Percentiles rank a stretch among this genome's conserved stretches.
phyloP scores from a whole-genome alignment of 2,888 invertebrate species.

The Cosmorhoe ocellata region DNA sequence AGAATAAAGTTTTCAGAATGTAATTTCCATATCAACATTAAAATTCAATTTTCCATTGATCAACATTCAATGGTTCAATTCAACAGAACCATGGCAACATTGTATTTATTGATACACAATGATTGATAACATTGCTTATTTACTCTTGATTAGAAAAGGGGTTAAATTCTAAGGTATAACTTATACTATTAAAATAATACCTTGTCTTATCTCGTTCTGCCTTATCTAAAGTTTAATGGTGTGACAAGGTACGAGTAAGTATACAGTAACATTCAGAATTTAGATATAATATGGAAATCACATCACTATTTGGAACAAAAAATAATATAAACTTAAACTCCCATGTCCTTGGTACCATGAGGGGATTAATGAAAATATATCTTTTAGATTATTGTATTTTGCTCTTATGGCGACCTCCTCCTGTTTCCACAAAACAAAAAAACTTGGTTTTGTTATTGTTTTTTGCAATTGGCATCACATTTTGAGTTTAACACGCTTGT shows the following conservation, averaged over 20 bases:
- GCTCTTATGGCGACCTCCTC: slow-evolving; percentile 70
- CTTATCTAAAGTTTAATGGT: too few relatives aligned
- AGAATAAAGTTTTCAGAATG: slow-evolving; percentile 27
- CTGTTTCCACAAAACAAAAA: slow-evolving; percentile 72
- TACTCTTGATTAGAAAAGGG: too few relatives aligned
- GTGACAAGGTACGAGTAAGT: neutral
- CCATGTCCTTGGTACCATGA: slow-evolving; percentile 62
- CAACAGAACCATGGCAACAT: too few relatives aligned
- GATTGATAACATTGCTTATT: too few relatives aligned
- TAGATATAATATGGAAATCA: slow-evolving; percentile 66
- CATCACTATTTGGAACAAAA: slow-evolving; percentile 43
- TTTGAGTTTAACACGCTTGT: slow-evolving; percentile 50
- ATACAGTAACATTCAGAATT: too few relatives aligned
- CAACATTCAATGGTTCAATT: too few relatives aligned
- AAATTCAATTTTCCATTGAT: too few relatives aligned
- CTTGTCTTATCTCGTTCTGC: too few relatives aligned
- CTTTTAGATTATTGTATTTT: slow-evolving; percentile 50
- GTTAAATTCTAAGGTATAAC: too few relatives aligned
- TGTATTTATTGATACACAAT: too few relatives aligned
- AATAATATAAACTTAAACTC: slow-evolving; percentile 34
- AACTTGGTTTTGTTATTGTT: slow-evolving; percentile 46
- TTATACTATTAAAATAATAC: too few relatives aligned
- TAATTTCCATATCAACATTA: slow-evolving; percentile 60
- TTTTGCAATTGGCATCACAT: slow-evolving; percentile 33
- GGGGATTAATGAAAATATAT: slow-evolving; percentile 61